A percentile compares a stretch with the other conserved stretches of the same genome.
Evolutionary conservation across 2,113 vertebrate genomes (phyloP).

Genomic region (Marcusenius ussheri): DNA sequence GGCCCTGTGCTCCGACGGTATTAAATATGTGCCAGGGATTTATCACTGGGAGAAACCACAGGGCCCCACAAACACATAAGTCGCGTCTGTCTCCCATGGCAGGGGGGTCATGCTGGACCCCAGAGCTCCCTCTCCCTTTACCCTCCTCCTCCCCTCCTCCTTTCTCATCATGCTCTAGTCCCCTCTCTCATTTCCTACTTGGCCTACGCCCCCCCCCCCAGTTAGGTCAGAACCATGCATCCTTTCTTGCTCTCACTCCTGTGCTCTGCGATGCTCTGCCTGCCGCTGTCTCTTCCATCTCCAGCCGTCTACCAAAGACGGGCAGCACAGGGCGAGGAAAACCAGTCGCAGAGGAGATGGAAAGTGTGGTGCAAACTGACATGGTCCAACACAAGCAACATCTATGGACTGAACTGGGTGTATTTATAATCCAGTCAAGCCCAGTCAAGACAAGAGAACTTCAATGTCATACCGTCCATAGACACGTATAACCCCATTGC

Average conservation of each 20-base stretch:
- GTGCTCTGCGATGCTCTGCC: background rate
- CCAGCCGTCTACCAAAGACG: background rate
- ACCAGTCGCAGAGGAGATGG: background rate
- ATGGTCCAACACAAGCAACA: background rate
- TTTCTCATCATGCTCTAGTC: background rate
- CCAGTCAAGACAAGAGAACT: background rate
- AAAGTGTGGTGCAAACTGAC: background rate
- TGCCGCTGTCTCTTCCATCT: background rate
- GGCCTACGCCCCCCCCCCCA: background rate
- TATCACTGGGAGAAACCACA: conserved; percentile 17
- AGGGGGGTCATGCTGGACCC: background rate
- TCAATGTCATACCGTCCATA: background rate
- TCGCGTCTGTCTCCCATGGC: background rate
- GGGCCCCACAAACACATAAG: conserved; percentile 19
- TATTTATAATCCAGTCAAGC: background rate
- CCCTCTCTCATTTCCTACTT: background rate
- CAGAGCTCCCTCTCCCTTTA: background rate
- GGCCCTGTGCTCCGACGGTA: conserved; percentile 1
- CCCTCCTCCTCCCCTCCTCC: background rate
- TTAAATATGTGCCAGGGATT: conserved; percentile 23
- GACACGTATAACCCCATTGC: background rate
- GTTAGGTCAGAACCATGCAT: background rate
- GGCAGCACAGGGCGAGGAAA: background rate
- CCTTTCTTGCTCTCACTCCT: background rate
- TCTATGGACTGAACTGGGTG: background rate